These are phyloP conservation scores for Glaucidium brasilianum DNA, from an alignment of 2,113 vertebrate genomes.

Conservation along the genomic window DNA sequence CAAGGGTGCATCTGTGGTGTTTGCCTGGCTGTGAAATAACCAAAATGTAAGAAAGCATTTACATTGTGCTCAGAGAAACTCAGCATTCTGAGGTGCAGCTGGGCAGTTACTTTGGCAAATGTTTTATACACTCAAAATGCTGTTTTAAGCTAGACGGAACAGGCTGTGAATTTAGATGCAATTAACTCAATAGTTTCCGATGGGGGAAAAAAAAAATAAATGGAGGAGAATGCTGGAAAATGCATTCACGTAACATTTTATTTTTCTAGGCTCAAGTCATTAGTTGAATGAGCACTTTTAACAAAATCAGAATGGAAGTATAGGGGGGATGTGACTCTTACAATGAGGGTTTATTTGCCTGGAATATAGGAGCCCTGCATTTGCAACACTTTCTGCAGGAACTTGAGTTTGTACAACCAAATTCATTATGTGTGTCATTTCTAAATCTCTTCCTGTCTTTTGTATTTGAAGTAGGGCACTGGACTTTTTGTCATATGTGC, in stretches of 20 bases:
- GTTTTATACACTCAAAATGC: not conserved
- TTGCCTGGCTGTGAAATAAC: not conserved
- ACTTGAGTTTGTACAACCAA: not conserved
- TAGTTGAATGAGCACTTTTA: not conserved
- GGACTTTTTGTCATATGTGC: not conserved
- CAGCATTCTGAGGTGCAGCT: not conserved
- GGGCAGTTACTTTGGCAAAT: not conserved
- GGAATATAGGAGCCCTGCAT: not conserved
- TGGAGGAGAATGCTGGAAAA: not conserved
- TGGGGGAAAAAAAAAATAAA: no score
- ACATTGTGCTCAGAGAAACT: not conserved
- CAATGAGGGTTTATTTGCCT: not conserved
- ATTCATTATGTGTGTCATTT: not conserved
- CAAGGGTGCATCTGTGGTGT: not conserved
- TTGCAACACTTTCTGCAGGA: not conserved
- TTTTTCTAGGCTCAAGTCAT: not conserved
- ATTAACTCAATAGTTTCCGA: not conserved
- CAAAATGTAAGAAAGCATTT: not conserved
- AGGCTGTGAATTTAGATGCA: not conserved
- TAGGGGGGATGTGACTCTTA: accelerated
- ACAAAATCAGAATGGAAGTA: not conserved
- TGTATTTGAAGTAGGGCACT: not conserved
- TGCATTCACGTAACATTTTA: not conserved
- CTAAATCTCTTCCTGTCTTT: not conserved
- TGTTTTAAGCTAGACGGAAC: not conserved